phyloP scores from a whole-genome alignment of 92 coral and sea anemone species.

The Bergia sp. region DNA sequence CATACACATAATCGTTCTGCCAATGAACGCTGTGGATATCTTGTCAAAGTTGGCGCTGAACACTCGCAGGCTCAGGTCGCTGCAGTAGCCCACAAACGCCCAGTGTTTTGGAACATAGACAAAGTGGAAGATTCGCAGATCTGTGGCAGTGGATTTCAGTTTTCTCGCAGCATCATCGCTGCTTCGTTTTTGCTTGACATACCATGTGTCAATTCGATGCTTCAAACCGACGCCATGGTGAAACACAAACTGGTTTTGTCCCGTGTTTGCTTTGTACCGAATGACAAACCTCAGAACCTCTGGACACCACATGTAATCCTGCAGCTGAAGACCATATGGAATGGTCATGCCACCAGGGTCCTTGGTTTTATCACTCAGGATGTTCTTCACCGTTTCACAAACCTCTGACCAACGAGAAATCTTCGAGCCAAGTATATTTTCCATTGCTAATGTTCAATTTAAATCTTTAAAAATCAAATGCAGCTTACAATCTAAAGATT shows the following conservation, averaged over 20 bases:
- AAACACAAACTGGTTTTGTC: conserved; percentile 72
- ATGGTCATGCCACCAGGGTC: conserved; percentile 48
- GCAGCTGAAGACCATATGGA: conserved; percentile 83
- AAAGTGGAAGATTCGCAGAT: conserved; percentile 70
- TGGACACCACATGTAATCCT: conserved; percentile 72
- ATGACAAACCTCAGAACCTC: conserved; percentile 64
- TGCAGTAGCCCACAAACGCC: conserved; percentile 74
- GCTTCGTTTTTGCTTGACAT: conserved; percentile 63
- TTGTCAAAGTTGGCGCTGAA: conserved; percentile 74
- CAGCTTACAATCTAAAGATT: no score
- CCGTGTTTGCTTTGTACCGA: conserved; percentile 55
- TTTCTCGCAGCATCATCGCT: conserved; percentile 50
- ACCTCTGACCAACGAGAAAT: conserved; percentile 74
- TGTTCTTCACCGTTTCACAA: conserved; percentile 48
- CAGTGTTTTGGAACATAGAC: conserved; percentile 75
- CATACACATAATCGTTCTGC: conserved; percentile 76
- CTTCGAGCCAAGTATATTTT: conserved; percentile 54
- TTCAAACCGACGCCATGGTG: conserved; percentile 95
- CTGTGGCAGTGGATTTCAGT: conserved; percentile 54
- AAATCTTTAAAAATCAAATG: neutral
- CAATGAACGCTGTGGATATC: conserved; percentile 71
- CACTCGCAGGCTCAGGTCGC: conserved; percentile 76
- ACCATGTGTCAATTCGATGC: conserved; percentile 87
- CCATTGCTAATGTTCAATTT: neutral
- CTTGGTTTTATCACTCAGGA: conserved; percentile 53